Percentiles rank a stretch among this genome's conserved stretches.
phyloP scores from a whole-genome alignment of 1,140 invertebrate genomes.

The Phymorhynchus buccinoides region DNA sequence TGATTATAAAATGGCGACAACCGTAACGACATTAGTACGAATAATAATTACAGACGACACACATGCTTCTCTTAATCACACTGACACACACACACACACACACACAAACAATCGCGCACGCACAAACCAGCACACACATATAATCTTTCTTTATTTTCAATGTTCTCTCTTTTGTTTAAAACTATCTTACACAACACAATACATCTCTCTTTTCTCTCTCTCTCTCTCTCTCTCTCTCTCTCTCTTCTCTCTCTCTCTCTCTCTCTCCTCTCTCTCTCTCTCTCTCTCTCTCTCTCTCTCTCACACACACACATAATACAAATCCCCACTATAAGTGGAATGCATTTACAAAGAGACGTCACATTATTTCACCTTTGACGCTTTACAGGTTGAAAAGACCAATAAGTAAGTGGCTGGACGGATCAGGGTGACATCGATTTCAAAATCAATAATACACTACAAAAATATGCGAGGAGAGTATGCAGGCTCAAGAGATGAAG shows the following conservation, averaged over 20 bases:
- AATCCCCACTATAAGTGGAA: background rate
- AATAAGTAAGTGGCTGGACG: background rate
- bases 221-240: background rate
- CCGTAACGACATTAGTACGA: background rate
- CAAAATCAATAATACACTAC: too few species aligned
- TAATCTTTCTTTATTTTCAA: background rate
- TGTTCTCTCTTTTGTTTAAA: background rate
- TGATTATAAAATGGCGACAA: background rate
- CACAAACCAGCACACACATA: background rate
- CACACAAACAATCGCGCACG: background rate
- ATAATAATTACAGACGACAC: background rate
- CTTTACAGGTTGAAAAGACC: background rate
- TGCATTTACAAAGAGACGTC: background rate
- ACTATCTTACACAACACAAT: background rate
- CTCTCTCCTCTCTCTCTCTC: too few species aligned
- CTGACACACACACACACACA: slow-evolving; percentile 26
- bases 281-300: background rate
- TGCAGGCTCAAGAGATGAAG: too few species aligned
- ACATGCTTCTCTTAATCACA: too few species aligned
- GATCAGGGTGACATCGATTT: too few species aligned
- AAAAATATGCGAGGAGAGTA: too few species aligned
- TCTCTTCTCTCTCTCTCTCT: too few species aligned
- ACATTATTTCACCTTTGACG: background rate
- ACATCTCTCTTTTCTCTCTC: background rate
- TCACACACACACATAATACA: background rate